A percentile compares a stretch with the other conserved stretches of the same genome.
These are phyloP conservation scores for Corapipo altera DNA, from an alignment of 2,113 vertebrate species.

Conservation along the genomic window DNA sequence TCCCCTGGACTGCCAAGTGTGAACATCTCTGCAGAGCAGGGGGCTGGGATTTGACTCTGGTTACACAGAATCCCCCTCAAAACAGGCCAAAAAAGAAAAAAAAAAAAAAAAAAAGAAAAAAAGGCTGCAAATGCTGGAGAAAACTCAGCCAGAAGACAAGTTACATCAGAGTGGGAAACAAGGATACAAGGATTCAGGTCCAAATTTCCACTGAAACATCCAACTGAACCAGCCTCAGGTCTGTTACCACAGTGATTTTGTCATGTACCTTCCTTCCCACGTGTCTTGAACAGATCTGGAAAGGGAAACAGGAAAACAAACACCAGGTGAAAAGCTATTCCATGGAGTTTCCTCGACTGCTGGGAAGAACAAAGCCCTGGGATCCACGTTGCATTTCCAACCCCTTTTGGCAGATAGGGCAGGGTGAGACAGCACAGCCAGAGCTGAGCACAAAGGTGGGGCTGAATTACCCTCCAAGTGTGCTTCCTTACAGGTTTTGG, in stretches of 20 bases:
- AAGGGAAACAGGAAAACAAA: not conserved
- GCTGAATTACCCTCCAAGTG: not conserved
- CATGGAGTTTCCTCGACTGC: not conserved
- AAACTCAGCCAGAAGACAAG: not conserved
- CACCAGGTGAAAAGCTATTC: not conserved
- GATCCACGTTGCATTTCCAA: not conserved
- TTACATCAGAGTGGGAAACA: not conserved
- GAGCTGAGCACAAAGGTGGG: not conserved
- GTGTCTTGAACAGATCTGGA: not conserved
- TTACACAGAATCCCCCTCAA: not conserved
- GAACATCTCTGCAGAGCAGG: not conserved
- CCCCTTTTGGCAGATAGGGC: not conserved
- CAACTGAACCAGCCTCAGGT: not conserved
- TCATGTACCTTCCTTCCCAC: not conserved
- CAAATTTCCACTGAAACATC: constrained; percentile 8
- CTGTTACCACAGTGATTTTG: not conserved
- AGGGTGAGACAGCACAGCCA: not conserved
- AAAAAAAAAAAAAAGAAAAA: fast-evolving
- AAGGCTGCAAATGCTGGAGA: not conserved
- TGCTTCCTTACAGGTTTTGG: not conserved
- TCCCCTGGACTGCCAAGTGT: not conserved
- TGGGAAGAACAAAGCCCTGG: not conserved
- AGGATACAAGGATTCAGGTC: not conserved
- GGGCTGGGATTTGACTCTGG: not conserved
- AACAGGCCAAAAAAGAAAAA: not conserved